A percentile compares a stretch with the other conserved stretches of the same genome.
Evolutionary conservation across 1,140 invertebrate genomes (phyloP).

Genomic region (Drosophila orosa): DNA sequence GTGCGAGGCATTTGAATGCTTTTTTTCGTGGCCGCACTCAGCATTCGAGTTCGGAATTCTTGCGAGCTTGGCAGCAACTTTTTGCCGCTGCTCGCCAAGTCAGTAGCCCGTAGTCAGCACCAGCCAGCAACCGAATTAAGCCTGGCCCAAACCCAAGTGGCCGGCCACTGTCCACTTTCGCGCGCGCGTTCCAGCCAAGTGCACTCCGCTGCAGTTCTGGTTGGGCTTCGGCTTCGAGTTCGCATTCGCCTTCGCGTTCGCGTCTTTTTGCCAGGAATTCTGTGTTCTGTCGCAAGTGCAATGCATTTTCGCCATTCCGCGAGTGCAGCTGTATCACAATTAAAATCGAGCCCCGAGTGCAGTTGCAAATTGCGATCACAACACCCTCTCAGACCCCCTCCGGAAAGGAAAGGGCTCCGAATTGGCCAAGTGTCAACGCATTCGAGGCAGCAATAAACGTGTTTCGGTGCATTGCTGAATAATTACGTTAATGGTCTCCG

Average conservation of each 20-base stretch:
- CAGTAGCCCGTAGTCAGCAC: constrained; percentile 20
- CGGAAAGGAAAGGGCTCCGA: constrained; percentile 12
- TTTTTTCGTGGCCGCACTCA: constrained; percentile 80
- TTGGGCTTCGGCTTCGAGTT: constrained; percentile 22
- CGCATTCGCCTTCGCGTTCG: constrained; percentile 31
- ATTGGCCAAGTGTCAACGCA: constrained; percentile 33
- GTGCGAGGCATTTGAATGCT: constrained; percentile 81
- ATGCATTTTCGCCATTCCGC: constrained; percentile 78
- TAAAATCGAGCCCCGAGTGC: constrained; percentile 63
- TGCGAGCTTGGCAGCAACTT: constrained; percentile 83
- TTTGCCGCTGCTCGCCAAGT: constrained; percentile 59
- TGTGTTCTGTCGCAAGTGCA: constrained; percentile 79
- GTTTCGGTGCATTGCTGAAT: constrained; percentile 26
- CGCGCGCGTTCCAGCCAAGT: constrained; percentile 61
- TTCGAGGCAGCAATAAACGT: constrained; percentile 25
- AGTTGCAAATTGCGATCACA: constrained; percentile 63
- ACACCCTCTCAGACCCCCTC: constrained; percentile 24
- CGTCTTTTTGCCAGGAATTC: constrained; percentile 56
- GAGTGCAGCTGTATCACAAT: constrained; percentile 75
- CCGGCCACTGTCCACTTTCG: constrained; percentile 62
- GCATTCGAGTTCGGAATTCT: constrained; percentile 84
- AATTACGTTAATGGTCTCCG: constrained; percentile 15
- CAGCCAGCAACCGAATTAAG: constrained; percentile 57
- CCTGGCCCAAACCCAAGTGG: constrained; percentile 40
- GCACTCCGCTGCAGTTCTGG: constrained; percentile 40